These are phyloP conservation scores for Xanthostigma xanthostigma DNA, from an alignment of 2,888 invertebrate genomes.

Conservation along the genomic window DNA sequence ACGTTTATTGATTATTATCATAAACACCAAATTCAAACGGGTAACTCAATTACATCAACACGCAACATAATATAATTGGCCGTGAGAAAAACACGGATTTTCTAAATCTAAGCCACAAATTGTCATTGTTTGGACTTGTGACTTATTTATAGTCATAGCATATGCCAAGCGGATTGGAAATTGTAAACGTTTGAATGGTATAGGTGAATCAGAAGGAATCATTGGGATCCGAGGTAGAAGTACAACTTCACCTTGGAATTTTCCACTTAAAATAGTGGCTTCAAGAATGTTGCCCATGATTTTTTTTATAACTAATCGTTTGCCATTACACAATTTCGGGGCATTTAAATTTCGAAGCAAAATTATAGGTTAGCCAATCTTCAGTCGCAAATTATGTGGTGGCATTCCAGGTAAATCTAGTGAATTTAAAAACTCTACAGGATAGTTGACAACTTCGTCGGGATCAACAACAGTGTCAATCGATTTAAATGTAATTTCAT, in stretches of 20 bases:
- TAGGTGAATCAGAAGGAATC: conserved; percentile 17
- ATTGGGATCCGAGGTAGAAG: conserved; percentile 20
- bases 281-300: conserved; percentile 18
- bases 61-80: conserved; percentile 22
- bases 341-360: conserved; percentile 17
- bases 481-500: conserved; percentile 12
- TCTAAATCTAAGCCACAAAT: conserved; percentile 21
- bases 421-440: conserved; percentile 16
- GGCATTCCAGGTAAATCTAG: conserved; percentile 16
- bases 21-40: too few species aligned
- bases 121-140: conserved; percentile 22
- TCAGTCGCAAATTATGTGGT: conserved; percentile 16
- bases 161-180: conserved; percentile 19
- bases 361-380: conserved; percentile 18
- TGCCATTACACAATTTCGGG: conserved; percentile 17
- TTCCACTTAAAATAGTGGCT: conserved; percentile 17
- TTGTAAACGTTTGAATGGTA: conserved; percentile 17
- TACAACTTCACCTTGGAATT: conserved; percentile 15
- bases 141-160: conserved; percentile 23
- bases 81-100: conserved; percentile 21
- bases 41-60: too few species aligned
- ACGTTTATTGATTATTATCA: too few species aligned
- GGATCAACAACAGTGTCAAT: conserved; percentile 11
- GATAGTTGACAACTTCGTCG: conserved; percentile 13
- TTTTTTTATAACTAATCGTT: conserved; percentile 14